Conservation (phyloP, 2,888 invertebrate genomes). For the Corbicula japonica region DNA sequence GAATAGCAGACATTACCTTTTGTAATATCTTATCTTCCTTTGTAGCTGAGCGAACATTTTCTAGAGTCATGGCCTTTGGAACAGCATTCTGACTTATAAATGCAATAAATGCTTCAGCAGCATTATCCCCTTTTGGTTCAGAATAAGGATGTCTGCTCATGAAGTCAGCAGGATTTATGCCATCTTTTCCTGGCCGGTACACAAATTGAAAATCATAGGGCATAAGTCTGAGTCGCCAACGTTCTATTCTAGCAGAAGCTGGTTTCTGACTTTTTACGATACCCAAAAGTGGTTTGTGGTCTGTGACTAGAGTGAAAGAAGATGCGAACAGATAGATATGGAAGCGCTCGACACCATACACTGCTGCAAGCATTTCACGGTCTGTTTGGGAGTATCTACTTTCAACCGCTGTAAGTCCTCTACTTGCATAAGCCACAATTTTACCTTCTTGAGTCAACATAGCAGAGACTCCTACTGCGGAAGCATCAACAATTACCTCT, state of each 20-base stretch:
- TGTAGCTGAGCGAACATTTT: slow-evolving; percentile 42
- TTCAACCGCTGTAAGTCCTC: slow-evolving; percentile 66
- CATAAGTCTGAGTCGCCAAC: slow-evolving; percentile 60
- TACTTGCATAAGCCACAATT: slow-evolving; percentile 67
- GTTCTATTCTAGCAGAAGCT: slow-evolving; percentile 60
- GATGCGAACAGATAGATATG: slow-evolving; percentile 73
- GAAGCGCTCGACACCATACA: slow-evolving; percentile 77
- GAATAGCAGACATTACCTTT: slow-evolving; percentile 30
- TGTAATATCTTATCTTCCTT: slow-evolving; percentile 27
- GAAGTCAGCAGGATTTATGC: slow-evolving; percentile 62
- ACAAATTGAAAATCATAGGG: slow-evolving; percentile 56
- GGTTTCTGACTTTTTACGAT: slow-evolving; percentile 74
- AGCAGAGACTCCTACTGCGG: slow-evolving; percentile 69
- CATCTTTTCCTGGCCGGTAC: slow-evolving; percentile 62
- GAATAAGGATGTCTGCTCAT: slow-evolving; percentile 60
- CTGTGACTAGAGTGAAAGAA: slow-evolving; percentile 70
- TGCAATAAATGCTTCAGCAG: slow-evolving; percentile 43
- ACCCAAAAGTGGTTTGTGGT: slow-evolving; percentile 77
- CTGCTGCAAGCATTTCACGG: slow-evolving; percentile 72
- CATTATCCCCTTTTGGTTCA: slow-evolving; percentile 5
- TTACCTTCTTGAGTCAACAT: slow-evolving; percentile 64
- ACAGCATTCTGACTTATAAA: slow-evolving; percentile 32
- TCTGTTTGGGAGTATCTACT: slow-evolving; percentile 74
- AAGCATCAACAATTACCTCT: slow-evolving; percentile 70
- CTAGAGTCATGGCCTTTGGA: slow-evolving; percentile 54